Percentiles rank a stretch among this genome's conserved stretches.
Evolutionary conservation across 2,797 vertebrate genomes (phyloP).

Genomic region (Podargus strigoides): DNA sequence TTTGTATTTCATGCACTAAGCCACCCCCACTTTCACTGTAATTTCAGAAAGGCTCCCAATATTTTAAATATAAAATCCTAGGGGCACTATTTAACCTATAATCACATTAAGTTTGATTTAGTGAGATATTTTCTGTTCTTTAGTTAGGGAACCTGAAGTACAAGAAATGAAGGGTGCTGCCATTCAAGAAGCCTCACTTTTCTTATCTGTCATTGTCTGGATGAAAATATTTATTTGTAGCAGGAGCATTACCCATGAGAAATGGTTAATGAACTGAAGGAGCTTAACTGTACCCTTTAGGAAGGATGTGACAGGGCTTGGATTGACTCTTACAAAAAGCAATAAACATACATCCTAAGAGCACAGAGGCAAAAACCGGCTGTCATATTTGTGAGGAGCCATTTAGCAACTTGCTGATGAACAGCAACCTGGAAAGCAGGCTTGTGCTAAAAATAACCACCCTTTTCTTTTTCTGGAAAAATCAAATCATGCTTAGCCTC

Average conservation of each 20-base stretch:
- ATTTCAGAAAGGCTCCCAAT: not conserved
- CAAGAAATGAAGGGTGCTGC: not conserved
- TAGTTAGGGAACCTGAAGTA: not conserved
- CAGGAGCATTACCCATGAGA: not conserved
- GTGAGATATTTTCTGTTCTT: not conserved
- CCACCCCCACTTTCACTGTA: not conserved
- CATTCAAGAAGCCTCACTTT: not conserved
- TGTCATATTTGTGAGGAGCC: not conserved
- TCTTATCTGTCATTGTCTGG: not conserved
- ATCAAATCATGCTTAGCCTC: not conserved
- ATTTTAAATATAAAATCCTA: not conserved
- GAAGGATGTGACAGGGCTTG: not conserved
- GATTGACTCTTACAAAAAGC: not conserved
- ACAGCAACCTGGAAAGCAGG: not conserved
- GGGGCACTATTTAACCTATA: not conserved
- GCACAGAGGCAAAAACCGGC: not conserved
- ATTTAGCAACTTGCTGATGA: not conserved
- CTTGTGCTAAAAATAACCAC: not conserved
- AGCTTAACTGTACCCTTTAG: not conserved
- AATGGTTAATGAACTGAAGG: not conserved
- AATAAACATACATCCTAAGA: not conserved
- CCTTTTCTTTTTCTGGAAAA: not conserved
- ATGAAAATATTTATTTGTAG: not conserved
- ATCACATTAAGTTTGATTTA: not conserved
- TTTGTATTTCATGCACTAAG: not conserved